A percentile compares a stretch with the other conserved stretches of the same genome.
These are phyloP conservation scores for Ptiloglossa arizonensis DNA, from an alignment of 1,140 invertebrate genomes.

Conservation along the genomic window DNA sequence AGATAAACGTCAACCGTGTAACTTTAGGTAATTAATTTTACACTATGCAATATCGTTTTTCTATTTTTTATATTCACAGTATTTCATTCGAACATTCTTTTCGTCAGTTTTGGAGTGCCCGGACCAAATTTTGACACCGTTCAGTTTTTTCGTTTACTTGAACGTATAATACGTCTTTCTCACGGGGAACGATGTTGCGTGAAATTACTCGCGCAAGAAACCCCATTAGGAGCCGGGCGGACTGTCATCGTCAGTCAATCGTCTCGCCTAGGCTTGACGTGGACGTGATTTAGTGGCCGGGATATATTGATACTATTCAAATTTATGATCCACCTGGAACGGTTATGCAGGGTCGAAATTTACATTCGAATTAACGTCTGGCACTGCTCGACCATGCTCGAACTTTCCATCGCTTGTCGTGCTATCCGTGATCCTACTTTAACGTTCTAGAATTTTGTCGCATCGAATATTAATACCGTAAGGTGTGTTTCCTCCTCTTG, in stretches of 20 bases:
- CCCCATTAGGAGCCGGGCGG: conserved; percentile 3
- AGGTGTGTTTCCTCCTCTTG: too few species aligned
- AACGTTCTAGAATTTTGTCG: neutral
- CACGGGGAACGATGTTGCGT: neutral
- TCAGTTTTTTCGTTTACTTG: too few species aligned
- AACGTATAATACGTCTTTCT: neutral
- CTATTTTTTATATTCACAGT: too few species aligned
- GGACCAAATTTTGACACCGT: too few species aligned
- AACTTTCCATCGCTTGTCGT: conserved; percentile 25
- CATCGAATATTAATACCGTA: conserved; percentile 8
- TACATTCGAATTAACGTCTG: conserved; percentile 63
- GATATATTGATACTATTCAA: conserved; percentile 66
- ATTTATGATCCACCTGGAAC: conserved; percentile 58
- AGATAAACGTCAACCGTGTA: too few species aligned
- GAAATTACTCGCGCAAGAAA: conserved; percentile 23
- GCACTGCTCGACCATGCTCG: conserved; percentile 13
- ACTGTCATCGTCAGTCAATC: conserved; percentile 59
- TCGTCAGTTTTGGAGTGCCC: too few species aligned
- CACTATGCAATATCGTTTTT: too few species aligned
- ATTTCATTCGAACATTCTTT: too few species aligned
- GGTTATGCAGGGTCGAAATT: conserved; percentile 45
- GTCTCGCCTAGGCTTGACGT: conserved; percentile 43
- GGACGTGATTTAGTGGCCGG: conserved; percentile 46
- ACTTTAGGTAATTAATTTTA: too few species aligned
- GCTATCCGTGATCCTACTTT: conserved; percentile 10